Conservation (phyloP, 2,797 vertebrate genomes). For the Dallia pectoralis region DNA sequence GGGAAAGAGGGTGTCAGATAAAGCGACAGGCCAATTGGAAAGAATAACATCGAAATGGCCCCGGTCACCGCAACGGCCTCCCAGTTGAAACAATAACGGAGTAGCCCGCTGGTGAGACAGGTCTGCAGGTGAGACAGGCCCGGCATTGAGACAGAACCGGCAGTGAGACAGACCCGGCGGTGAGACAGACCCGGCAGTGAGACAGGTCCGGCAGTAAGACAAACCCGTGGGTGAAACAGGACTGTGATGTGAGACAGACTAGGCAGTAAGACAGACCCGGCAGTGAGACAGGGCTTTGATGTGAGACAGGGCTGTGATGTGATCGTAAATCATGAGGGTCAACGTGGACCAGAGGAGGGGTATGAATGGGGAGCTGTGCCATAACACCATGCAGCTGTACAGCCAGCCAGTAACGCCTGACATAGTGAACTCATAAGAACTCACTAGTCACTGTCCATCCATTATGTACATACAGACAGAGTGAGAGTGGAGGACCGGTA, state of each 20-base stretch:
- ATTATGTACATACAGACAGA: background rate
- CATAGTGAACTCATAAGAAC: conserved; percentile 46
- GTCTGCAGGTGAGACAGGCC: too few species aligned
- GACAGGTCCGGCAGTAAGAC: too few species aligned
- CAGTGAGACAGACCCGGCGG: too few species aligned
- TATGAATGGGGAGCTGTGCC: conserved; percentile 30
- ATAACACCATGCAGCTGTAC: conserved; percentile 41
- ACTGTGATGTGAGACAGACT: too few species aligned
- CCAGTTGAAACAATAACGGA: too few species aligned
- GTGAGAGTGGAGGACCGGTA: background rate
- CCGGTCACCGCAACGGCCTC: conserved; percentile 44
- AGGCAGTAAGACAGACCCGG: too few species aligned
- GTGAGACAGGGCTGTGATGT: too few species aligned
- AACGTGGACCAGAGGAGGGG: conserved; percentile 33
- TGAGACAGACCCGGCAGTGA: too few species aligned
- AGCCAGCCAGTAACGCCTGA: conserved; percentile 47
- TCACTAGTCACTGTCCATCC: conserved; percentile 32
- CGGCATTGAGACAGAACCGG: too few species aligned
- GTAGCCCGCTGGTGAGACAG: conserved; percentile 4
- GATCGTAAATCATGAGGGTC: conserved; percentile 64
- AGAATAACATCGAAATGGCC: conserved; percentile 50
- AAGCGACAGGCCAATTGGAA: conserved; percentile 53
- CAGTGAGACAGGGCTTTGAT: conserved; percentile 17
- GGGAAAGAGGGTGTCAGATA: conserved; percentile 59
- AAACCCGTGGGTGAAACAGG: too few species aligned